Evolutionary conservation across 2,113 vertebrate species (phyloP).

Genomic region (Urocolius indicus): DNA sequence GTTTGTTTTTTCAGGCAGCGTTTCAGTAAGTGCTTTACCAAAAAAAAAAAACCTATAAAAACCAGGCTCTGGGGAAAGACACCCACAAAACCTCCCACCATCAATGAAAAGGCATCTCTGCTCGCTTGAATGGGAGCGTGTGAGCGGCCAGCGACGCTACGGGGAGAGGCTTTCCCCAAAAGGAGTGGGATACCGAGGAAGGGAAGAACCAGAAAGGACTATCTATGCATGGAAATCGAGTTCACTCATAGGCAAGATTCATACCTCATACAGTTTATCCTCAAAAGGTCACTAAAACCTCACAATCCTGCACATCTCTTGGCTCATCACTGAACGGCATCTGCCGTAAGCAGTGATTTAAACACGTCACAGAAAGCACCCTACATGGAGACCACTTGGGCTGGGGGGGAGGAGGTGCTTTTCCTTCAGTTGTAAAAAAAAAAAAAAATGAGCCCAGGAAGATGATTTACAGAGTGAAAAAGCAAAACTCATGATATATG

Average conservation of each 20-base stretch:
- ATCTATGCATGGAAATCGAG: background rate
- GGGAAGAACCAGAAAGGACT: no score
- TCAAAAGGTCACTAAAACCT: background rate
- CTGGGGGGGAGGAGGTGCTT: accelerated
- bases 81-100: background rate
- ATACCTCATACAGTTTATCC: background rate
- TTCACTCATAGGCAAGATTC: slow-evolving; percentile 15
- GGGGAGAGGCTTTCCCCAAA: background rate
- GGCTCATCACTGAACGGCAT: background rate
- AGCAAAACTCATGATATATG: background rate
- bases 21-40: background rate
- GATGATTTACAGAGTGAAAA: slow-evolving; percentile 39
- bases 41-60: background rate
- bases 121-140: background rate
- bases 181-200: background rate
- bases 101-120: background rate
- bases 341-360: background rate
- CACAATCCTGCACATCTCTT: background rate
- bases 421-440: background rate
- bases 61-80: background rate
- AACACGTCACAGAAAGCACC: background rate
- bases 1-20: slow-evolving; percentile 29
- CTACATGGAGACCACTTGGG: background rate
- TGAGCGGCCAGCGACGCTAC: accelerated
- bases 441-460: background rate